A percentile compares a stretch with the other conserved stretches of the same genome.
Conservation (phyloP, 2,113 vertebrate species). For the Cynocephalus volans region DNA sequence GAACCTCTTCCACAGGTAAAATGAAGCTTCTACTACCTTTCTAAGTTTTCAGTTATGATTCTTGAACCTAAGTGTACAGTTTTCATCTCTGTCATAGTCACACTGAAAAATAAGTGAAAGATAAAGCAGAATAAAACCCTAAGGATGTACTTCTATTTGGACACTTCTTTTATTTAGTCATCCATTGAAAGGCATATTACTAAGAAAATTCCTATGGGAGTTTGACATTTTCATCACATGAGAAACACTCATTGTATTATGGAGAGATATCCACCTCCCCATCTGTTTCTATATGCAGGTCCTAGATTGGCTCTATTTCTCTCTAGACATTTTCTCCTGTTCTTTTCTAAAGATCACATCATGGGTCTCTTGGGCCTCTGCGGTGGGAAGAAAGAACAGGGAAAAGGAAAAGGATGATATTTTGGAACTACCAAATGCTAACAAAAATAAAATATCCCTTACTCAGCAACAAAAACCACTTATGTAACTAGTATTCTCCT, state of each 20-base stretch:
- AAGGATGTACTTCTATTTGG: conserved; percentile 1
- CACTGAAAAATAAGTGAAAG: background rate
- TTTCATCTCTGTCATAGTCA: background rate
- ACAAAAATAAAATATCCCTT: conserved; percentile 34
- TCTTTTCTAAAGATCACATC: background rate
- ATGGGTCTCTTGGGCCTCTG: background rate
- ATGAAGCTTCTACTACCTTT: background rate
- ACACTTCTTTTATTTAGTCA: background rate
- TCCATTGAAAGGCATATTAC: background rate
- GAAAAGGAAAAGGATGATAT: background rate
- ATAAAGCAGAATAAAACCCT: background rate
- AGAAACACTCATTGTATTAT: background rate
- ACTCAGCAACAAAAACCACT: conserved; percentile 34
- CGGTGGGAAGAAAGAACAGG: background rate
- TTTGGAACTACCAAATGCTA: background rate
- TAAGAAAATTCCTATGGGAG: background rate
- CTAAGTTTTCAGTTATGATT: conserved; percentile 42
- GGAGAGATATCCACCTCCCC: background rate
- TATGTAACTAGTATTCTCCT: background rate
- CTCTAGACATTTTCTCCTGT: background rate
- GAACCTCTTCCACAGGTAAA: conserved; percentile 16
- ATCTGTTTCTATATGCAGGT: background rate
- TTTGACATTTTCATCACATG: background rate
- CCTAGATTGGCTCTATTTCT: background rate
- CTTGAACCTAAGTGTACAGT: background rate